Conservation (phyloP, 2,888 invertebrate species). For the Mesoligia furuncula region DNA sequence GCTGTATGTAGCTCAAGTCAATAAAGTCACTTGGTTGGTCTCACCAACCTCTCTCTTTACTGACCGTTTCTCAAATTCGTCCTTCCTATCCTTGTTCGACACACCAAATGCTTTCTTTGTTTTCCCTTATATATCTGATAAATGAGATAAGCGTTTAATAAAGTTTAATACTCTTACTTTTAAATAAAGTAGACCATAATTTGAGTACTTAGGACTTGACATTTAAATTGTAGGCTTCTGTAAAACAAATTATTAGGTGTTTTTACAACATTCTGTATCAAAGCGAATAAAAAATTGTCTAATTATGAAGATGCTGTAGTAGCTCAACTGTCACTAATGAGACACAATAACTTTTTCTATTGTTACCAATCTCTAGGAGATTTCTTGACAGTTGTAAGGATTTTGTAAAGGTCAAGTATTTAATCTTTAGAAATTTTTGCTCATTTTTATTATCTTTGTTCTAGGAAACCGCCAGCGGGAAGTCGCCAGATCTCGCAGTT, state of each 20-base stretch:
- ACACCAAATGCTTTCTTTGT: neutral
- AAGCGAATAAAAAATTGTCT: constrained; percentile 18
- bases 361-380: too few relatives aligned
- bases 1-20: neutral
- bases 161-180: neutral
- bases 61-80: neutral
- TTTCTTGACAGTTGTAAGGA: too few relatives aligned
- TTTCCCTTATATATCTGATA: neutral
- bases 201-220: constrained; percentile 11
- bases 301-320: constrained; percentile 18
- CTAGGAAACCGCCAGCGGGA: constrained; percentile 84
- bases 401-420: constrained; percentile 19
- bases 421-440: neutral
- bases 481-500: constrained; percentile 87
- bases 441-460: constrained; percentile 47
- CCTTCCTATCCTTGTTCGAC: neutral
- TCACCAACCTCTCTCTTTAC: neutral
- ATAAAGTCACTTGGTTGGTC: neutral
- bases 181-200: neutral
- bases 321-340: too few relatives aligned
- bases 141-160: neutral
- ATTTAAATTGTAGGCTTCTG: constrained; percentile 21
- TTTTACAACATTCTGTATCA: constrained; percentile 10
- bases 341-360: too few relatives aligned
- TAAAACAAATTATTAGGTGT: constrained; percentile 26